Evolutionary conservation across 2,797 vertebrate genomes (phyloP).

Genomic region (Malurus splendens): DNA sequence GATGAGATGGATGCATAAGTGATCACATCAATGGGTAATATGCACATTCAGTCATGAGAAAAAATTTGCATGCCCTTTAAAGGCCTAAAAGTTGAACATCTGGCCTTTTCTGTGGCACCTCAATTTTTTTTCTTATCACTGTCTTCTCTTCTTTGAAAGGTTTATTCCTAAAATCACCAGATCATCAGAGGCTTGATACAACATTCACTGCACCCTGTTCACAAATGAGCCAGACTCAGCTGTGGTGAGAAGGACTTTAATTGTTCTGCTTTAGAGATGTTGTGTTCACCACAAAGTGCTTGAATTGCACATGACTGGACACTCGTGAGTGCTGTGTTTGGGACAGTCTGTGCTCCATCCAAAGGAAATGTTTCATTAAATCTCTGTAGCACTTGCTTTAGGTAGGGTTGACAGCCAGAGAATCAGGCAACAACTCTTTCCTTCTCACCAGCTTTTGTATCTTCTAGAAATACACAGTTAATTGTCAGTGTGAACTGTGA

Average conservation of each 20-base stretch:
- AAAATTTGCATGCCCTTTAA: conserved; percentile 62
- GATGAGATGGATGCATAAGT: conserved; percentile 61
- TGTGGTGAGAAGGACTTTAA: neutral
- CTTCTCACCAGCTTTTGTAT: neutral
- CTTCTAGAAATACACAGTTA: neutral
- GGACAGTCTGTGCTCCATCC: neutral
- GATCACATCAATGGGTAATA: conserved; percentile 59
- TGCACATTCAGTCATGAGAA: conserved; percentile 52
- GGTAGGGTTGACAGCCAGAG: neutral
- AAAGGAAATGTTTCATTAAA: neutral
- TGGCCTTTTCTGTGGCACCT: conserved; percentile 57
- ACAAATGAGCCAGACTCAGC: neutral
- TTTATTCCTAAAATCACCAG: conserved; percentile 16
- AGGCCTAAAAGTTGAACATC: conserved; percentile 60
- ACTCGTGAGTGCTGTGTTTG: rapidly evolving
- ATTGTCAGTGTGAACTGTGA: neutral
- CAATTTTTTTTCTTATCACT: conserved; percentile 8
- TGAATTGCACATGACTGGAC: neutral
- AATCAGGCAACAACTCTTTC: neutral
- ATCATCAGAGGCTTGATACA: conserved; percentile 38
- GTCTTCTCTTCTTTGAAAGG: conserved; percentile 30
- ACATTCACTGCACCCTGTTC: neutral
- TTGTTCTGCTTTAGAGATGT: neutral
- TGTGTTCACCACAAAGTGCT: neutral
- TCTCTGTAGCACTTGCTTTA: neutral